Conservation (phyloP, 2,113 vertebrate genomes). For the Myanophis thanlyinensis region DNA sequence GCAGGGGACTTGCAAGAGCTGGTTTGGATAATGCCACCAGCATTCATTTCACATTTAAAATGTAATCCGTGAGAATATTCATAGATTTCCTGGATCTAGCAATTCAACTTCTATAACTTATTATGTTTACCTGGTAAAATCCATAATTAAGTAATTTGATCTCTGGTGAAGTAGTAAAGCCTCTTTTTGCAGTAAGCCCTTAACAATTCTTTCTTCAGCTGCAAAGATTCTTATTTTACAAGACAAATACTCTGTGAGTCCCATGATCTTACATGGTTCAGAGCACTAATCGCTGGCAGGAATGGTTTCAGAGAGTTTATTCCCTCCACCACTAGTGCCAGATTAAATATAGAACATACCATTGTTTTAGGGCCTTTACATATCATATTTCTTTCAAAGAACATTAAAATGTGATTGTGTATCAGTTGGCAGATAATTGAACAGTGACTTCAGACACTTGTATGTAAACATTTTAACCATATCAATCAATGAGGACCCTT, state of each 20-base stretch:
- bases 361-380: neutral
- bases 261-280: neutral
- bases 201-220: neutral
- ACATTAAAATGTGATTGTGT: neutral
- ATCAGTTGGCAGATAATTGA: neutral
- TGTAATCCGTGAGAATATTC: neutral
- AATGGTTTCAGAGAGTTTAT: neutral
- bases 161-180: neutral
- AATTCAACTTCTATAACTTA: neutral
- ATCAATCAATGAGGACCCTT: neutral
- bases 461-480: neutral
- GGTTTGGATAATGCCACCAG: neutral
- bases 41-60: neutral
- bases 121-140: neutral
- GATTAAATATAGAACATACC: neutral
- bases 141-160: neutral
- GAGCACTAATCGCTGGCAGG: neutral
- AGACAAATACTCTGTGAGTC: neutral
- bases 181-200: neutral
- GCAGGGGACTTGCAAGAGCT: neutral
- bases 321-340: neutral
- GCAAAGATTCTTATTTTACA: neutral
- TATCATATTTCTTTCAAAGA: neutral
- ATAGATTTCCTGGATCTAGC: neutral
- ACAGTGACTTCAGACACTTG: neutral